Base-by-base conservation (phyloP, 2,888 invertebrate species). In the Drosophila borborema region DNA sequence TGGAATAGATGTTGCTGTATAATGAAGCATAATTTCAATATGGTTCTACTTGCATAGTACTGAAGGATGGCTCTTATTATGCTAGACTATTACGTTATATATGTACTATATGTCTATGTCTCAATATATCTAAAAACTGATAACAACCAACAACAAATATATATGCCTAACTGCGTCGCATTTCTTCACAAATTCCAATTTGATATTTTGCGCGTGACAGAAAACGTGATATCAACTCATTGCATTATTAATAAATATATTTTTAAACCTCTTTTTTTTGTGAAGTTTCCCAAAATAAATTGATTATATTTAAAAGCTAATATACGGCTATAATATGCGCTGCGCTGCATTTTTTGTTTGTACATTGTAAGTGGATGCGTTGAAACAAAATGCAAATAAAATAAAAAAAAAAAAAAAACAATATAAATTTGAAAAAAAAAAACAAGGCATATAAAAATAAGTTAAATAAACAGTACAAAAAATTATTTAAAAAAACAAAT, bases 291-390 rank as follows among this genome's bases (percentile, higher is more conserved):
- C 80, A 64, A 77, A 77, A 76, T 80, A 72, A 77, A 77, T 75
- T 64, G 14, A 53, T 76, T 75, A 80, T 76, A 80, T 80, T 76
- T 76, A 80, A 72, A 55, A 60, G 61, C 53, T 51, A 62, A 80
- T 60, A 18, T 61, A 51, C 40, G 48, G n/a, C 67, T 82, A 36
- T 12, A 82, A 82, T 80, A 80, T 80, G 77, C 74, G 62, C 70
- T 56, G 73, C 75, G 56, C 14, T 89, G 84, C 86, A 88, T 58
- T 86, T 83, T 86, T 83, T 40, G 16, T 38, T 84, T 56, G 46
- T 46, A 54, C n/a, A 43, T 61, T 83, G 82, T 80, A 83, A 87
- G 54, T 85, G 82, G 77, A 85, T 76, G 88, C 85, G 74, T 40
- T 63, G 66, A 59, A 68, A 64, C 16, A 41, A 54, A 40, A 56